These are phyloP conservation scores for Emydocephalus ijimae DNA, from an alignment of 2,113 vertebrate genomes.

Conservation along the genomic window DNA sequence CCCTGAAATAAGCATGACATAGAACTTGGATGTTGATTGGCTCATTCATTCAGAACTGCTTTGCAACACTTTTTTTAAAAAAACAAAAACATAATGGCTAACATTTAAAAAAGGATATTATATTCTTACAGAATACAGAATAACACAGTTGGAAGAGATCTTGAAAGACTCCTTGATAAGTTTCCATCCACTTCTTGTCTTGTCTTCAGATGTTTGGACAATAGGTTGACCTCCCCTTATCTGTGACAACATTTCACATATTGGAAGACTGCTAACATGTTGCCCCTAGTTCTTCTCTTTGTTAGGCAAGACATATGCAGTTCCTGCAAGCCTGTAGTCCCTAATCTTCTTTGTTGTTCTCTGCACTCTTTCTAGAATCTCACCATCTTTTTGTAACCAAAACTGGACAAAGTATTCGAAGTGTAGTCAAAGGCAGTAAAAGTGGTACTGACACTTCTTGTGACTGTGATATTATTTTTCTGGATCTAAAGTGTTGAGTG, in stretches of 20 bases:
- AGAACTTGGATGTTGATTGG: not conserved
- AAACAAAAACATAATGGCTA: not conserved
- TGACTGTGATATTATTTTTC: no score
- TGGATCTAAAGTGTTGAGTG: no score
- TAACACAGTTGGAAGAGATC: not conserved
- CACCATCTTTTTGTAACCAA: no score
- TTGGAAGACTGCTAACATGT: not conserved
- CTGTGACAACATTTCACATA: not conserved
- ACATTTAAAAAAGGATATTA: not conserved
- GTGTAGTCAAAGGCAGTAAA: no score
- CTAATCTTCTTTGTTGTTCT: no score
- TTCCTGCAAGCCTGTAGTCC: not conserved
- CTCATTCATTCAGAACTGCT: not conserved
- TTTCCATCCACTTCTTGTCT: not conserved
- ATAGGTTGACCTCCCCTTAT: not conserved
- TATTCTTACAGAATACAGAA: not conserved
- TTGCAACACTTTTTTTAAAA: not conserved
- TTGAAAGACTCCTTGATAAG: not conserved
- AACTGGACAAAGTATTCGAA: no score
- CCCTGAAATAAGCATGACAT: not conserved
- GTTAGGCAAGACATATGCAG: not conserved
- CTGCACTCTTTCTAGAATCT: no score
- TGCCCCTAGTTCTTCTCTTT: not conserved
- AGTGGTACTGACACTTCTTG: no score
- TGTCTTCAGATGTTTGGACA: not conserved